These are phyloP conservation scores for Drosophila melanica DNA, from an alignment of 1,140 invertebrate species.

Conservation along the genomic window DNA sequence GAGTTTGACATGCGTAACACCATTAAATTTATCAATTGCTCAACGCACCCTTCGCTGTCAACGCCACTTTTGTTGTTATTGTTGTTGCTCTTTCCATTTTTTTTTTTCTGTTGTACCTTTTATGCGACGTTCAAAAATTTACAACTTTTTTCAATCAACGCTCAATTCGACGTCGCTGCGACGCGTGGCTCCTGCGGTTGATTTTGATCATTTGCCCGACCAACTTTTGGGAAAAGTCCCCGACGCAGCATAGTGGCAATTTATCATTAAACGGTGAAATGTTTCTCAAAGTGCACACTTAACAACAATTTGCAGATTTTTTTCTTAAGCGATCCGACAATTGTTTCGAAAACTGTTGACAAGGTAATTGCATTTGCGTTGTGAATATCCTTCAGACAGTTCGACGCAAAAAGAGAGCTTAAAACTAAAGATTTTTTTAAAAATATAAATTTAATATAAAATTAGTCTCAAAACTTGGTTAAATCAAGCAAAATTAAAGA, in stretches of 20 bases:
- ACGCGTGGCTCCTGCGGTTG: constrained; percentile 69
- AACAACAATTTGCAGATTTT: neutral
- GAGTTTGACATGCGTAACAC: constrained; percentile 79
- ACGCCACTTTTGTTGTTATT: constrained; percentile 16
- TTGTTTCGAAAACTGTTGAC: constrained; percentile 10
- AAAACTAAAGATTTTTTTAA: too few species aligned
- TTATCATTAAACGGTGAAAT: constrained; percentile 65
- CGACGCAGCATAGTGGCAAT: constrained; percentile 59
- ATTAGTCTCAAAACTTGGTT: too few species aligned
- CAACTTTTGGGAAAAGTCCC: constrained; percentile 40
- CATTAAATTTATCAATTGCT: constrained; percentile 83
- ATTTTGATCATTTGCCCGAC: constrained; percentile 68
- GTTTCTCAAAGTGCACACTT: constrained; percentile 16
- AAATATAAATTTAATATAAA: too few species aligned
- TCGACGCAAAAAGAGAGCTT: neutral
- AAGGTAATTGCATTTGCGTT: neutral
- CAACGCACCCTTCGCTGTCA: constrained; percentile 59
- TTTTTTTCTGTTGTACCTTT: constrained; percentile 35
- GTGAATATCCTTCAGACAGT: neutral
- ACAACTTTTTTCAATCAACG: constrained; percentile 83
- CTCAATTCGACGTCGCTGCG: constrained; percentile 42
- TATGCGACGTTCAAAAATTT: constrained; percentile 67
- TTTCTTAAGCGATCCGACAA: constrained; percentile 1
- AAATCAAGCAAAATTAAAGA: too few species aligned
- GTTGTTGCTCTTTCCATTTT: constrained; percentile 20